phyloP scores from a whole-genome alignment of 2,797 vertebrate species.

The Mus spretus region DNA sequence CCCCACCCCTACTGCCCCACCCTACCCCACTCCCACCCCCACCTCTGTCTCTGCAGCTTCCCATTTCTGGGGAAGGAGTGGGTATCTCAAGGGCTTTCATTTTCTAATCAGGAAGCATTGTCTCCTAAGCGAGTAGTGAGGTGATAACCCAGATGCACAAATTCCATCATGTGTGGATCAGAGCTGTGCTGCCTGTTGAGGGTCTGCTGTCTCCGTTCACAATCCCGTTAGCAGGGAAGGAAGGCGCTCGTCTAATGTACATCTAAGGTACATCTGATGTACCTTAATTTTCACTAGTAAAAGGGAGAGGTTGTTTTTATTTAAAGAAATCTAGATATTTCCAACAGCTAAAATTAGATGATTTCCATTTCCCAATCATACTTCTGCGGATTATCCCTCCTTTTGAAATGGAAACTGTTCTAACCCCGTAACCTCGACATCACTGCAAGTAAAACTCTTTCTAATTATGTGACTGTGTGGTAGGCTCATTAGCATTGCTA shows the following conservation, averaged over 20 bases:
- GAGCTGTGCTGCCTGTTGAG: constrained; percentile 49
- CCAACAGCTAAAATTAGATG: constrained; percentile 82
- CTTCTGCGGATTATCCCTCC: constrained; percentile 83
- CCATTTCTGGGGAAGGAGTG: constrained; percentile 47
- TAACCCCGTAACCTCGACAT: constrained; percentile 87
- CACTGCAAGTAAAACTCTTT: constrained; percentile 87
- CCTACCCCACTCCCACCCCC: background rate
- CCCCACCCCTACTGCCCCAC: background rate
- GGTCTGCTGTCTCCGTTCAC: background rate
- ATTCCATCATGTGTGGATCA: constrained; percentile 7
- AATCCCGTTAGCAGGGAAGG: constrained; percentile 35
- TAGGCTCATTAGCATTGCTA: constrained; percentile 86
- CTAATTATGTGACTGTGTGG: constrained; percentile 86
- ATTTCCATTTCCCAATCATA: constrained; percentile 84
- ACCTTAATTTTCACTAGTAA: constrained; percentile 73
- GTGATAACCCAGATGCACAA: constrained; percentile 46
- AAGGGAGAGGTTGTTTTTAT: constrained; percentile 77
- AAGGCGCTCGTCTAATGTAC: constrained; percentile 64
- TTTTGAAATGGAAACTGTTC: constrained; percentile 88
- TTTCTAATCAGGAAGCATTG: constrained; percentile 71
- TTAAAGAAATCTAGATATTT: constrained; percentile 78
- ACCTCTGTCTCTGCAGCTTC: constrained; percentile 16
- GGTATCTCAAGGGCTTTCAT: constrained; percentile 51
- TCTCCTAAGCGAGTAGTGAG: constrained; percentile 56
- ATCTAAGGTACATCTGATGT: constrained; percentile 13